phyloP scores from a whole-genome alignment of 2,113 vertebrate genomes.

The Cyprinus carpio region DNA sequence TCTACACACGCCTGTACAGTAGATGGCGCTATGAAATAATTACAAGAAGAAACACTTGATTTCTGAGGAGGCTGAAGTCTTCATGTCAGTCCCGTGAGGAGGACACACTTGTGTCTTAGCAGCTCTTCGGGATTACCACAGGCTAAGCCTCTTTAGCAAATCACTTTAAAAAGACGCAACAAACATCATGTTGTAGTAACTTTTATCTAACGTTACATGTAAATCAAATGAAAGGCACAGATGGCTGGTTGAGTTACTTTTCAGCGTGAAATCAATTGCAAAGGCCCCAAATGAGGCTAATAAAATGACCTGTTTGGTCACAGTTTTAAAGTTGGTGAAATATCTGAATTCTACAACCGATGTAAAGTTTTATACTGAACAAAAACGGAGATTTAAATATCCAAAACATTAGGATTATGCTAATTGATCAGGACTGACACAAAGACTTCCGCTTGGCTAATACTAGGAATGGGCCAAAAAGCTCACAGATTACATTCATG shows the following conservation, averaged over 20 bases:
- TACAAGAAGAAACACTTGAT: neutral
- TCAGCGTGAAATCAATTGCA: neutral
- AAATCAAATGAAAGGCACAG: neutral
- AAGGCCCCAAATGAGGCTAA: neutral
- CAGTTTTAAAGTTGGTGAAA: neutral
- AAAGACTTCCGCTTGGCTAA: neutral
- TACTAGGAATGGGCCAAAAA: neutral
- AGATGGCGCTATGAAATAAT: too few relatives aligned
- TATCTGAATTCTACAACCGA: neutral
- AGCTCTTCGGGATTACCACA: slow-evolving; percentile 8
- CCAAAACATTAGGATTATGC: neutral
- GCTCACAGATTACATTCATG: neutral
- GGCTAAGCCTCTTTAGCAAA: slow-evolving; percentile 22
- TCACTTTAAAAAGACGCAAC: slow-evolving; percentile 14
- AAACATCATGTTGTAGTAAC: neutral
- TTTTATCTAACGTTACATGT: neutral
- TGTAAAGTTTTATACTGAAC: neutral
- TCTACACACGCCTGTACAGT: too few relatives aligned
- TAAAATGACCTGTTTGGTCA: neutral
- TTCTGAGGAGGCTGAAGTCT: slow-evolving; percentile 7
- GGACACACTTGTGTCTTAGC: slow-evolving; percentile 2
- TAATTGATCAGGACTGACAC: neutral
- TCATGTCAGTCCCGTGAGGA: slow-evolving; percentile 2
- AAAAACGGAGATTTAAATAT: neutral
- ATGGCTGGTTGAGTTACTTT: neutral